Base-by-base conservation (phyloP, 2,888 invertebrate species). In the Dryomyza anilis region DNA sequence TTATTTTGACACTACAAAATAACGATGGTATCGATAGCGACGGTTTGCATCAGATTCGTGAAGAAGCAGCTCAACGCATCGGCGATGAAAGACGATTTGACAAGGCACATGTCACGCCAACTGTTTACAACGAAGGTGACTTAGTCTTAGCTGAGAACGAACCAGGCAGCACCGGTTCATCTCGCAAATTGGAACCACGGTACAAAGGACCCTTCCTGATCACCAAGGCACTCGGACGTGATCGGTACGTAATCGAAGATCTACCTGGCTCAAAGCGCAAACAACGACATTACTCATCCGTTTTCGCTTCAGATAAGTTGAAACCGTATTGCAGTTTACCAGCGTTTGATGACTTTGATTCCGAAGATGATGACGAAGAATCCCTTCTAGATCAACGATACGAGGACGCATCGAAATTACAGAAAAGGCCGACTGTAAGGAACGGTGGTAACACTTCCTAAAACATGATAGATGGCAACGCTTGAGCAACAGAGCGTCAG, bases 241-340 rank as follows among this genome's bases (percentile, higher is more conserved):
- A 74, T 43, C 57, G 72, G 7, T 73, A 74, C 39, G 48, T 71
- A 1, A n/a, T 75, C 27, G 64, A 66, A 63, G 73, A 74, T 50
- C 50, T 76, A n/a, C 66, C 69, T 2, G 71, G 67, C 5, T 62
- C 70, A 1, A 53, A 67, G 29, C 50, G 70, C 50, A 70, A 64
- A 1, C 67, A 68, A 43, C 60, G 70, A 14, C 66, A 69, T 29
- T 73, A 72, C 59, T 59, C 61, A 19, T 73, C 70, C 1, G 63
- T 69, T 8, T 71, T 69, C 46, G 57, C 70, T 30, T 66, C 67
- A 3, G 69, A 72, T 52, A 68, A 68, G 12, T 43, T 72, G 23
- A 70, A 72, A 45, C 67, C 62, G 7, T 73, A 69, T 63, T 71
- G 71, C 46, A 30, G 12, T 8, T 48, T 64, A 19, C 59, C 65